A percentile compares a stretch with the other conserved stretches of the same genome.
These are phyloP conservation scores for Pecten maximus DNA, from an alignment of 2,888 invertebrate species.

Conservation along the genomic window DNA sequence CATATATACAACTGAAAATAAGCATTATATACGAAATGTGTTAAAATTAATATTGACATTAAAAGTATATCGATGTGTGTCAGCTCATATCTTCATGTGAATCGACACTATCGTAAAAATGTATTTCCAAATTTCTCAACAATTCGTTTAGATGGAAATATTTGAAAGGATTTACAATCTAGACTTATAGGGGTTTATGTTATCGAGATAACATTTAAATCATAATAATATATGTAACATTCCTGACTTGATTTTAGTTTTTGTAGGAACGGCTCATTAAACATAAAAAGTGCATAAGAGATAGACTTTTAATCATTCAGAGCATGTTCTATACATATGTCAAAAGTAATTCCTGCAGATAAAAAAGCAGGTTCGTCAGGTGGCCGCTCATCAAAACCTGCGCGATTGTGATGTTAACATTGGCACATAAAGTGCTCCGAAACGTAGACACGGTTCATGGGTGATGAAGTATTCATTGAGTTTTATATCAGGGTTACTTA, in stretches of 20 bases:
- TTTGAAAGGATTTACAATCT: background rate
- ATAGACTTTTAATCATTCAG: slow-evolving; percentile 13
- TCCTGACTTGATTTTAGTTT: background rate
- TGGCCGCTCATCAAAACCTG: background rate
- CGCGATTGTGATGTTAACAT: background rate
- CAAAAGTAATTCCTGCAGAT: slow-evolving; percentile 5
- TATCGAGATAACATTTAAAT: background rate
- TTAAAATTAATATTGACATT: background rate
- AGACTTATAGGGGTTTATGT: background rate
- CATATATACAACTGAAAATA: background rate
- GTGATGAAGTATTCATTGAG: background rate
- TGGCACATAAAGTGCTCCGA: background rate
- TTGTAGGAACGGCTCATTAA: slow-evolving; percentile 10
- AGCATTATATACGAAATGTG: background rate
- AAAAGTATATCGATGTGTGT: background rate
- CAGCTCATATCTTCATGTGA: background rate
- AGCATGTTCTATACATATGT: slow-evolving; percentile 14
- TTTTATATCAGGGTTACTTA: background rate
- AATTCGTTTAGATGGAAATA: background rate
- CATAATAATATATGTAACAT: background rate
- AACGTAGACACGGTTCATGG: background rate
- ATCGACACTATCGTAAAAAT: background rate
- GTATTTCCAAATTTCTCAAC: background rate
- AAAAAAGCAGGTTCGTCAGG: background rate
- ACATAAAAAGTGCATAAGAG: slow-evolving; percentile 32